Base-by-base conservation (phyloP, 2,888 invertebrate genomes). In the Piscicola geometra region DNA sequence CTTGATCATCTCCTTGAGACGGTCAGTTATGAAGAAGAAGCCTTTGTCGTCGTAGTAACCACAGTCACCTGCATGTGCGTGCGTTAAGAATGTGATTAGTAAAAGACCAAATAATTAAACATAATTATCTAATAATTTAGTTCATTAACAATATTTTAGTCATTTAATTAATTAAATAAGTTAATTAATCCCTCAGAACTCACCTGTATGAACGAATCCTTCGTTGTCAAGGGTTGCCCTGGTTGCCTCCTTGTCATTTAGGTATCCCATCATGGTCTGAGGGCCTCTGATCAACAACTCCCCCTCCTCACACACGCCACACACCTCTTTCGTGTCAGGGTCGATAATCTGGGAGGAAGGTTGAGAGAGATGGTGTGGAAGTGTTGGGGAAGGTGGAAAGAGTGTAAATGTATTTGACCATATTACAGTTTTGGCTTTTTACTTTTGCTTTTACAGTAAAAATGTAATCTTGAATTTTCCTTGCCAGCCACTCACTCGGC, bases 261-360 rank as follows among this genome's bases (percentile, higher is more conserved):
- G 88, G 84, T 94, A 94, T 0, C 0, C 93, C 92, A 91, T 91
- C 91, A 92, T 92, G 15, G 91, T 88, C 69, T 90, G 86, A n/a
- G 91, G 90, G 0, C 93, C 92, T 83, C 91, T 91, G 78, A 93
- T 90, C 85, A 92, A 93, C 0, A 94, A 83, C 85, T 94, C 94
- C 0, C 81, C 81, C n/a, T 67, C 36, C 82, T 90, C 86, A 80
- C 90, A 88, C 0, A 89, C 87, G 0, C 89, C 89, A 36, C 89
- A 84, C 75, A 83, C 80, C 81, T 86, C 81, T 0, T 90, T 90
- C 1, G 88, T 89, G 78, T 86, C 80, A 33, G 47, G 32, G 35
- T 78, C 77, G 9, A 77, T 71, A 15, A 78, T 69, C 78, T 78
- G 36, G n/a, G n/a, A n/a, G n/a, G n/a, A n/a, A n/a, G n/a, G n/a